Evolutionary conservation across 1,140 invertebrate species (phyloP).

Genomic region (Aphelinus atriplicis): DNA sequence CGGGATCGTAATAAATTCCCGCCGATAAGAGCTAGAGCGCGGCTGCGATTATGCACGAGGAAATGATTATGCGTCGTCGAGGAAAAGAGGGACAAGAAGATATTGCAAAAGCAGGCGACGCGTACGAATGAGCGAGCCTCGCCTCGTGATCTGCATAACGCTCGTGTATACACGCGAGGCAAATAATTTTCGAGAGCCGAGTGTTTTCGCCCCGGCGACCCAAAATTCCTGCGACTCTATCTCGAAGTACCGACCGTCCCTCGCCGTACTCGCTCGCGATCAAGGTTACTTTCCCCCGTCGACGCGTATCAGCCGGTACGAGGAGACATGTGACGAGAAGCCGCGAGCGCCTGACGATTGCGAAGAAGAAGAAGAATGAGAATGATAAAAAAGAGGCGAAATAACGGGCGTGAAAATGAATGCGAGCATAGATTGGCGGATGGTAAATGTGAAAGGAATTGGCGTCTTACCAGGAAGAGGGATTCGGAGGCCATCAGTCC

Average conservation of each 20-base stretch:
- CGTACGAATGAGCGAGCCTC: conserved; percentile 16
- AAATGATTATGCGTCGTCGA: conserved; percentile 26
- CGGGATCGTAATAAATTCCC: conserved; percentile 24
- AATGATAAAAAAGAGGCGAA: no score
- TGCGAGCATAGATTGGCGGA: neutral
- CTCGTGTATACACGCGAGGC: neutral
- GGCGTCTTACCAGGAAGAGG: conserved; percentile 65
- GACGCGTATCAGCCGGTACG: no score
- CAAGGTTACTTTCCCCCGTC: no score
- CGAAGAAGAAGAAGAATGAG: no score
- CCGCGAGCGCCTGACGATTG: neutral
- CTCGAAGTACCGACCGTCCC: no score
- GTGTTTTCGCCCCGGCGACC: neutral
- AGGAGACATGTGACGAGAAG: neutral
- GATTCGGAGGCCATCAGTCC: conserved; percentile 66
- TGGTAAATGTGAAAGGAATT: neutral
- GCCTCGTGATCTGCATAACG: conserved; percentile 22
- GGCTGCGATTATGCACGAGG: conserved; percentile 23
- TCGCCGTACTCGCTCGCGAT: no score
- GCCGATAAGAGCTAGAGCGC: conserved; percentile 1
- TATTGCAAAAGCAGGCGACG: conserved; percentile 27
- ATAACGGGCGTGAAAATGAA: no score
- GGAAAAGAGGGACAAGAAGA: conserved; percentile 18
- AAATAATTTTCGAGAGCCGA: neutral
- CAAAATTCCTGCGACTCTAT: no score